Base-by-base conservation (phyloP, 2,113 vertebrate species). In the Alaudala cheleensis region DNA sequence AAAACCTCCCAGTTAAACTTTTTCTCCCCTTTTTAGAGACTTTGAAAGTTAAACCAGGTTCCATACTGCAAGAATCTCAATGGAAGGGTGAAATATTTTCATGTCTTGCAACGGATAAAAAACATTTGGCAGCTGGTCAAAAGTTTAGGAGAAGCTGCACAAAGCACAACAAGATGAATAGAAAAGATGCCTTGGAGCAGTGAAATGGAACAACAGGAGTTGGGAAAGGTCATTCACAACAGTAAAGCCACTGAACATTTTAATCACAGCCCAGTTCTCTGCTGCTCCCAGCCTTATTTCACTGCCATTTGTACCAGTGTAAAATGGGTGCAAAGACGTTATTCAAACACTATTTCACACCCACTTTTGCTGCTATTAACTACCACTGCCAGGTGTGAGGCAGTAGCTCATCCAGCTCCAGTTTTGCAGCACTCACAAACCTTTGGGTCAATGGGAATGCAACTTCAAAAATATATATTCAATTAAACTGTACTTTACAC, bases 191-290 rank as follows among this genome's bases (percentile, higher is more conserved):
- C 92, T 92, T 6, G 5, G 86, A 93, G 86, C 81, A 88, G 42
- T 93, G 88, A 92, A 95, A 95, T 65, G 89, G 86, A 96, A 84
- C 76, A 94, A 93, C 78, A 86, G 58, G 82, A 95, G 74, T 5
- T 90, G 51, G 57, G 78, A 93, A 97, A 93, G 92, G 92, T 94
- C 81, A 83, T 16, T 82, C 69, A 45, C 62, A 86, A 86, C 42
- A 96, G 53, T 90, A 85, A 93, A 91, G 87, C 78, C 69, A 47
- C 73, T 15, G 74, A 93, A 96, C 67, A 69, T 90, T 95, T 97
- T 93, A 88, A 96, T 92, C 81, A 74, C 86, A 64, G 86, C 18
- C 66, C 42, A 21, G 50, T 87, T 97, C 82, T 80, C 67, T 76
- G 66, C 74, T 91, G 61, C 70, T 93, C 65, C 80, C 73, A 86